These are phyloP conservation scores for Vandiemenella viatica DNA, from an alignment of 2,888 invertebrate species.

Conservation along the genomic window DNA sequence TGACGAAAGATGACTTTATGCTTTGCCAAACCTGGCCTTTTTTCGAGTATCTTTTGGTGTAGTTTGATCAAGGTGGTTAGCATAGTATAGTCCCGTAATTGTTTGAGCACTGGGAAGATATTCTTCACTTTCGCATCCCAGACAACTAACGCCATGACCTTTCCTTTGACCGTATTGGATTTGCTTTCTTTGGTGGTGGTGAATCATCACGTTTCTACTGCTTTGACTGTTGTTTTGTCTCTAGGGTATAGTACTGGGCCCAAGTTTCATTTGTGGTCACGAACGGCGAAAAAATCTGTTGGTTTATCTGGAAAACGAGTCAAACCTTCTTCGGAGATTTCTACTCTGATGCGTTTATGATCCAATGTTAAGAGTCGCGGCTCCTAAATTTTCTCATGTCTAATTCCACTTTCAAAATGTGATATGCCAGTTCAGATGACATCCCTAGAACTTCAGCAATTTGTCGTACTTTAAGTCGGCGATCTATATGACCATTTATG, in stretches of 20 bases:
- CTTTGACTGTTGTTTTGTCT: background rate
- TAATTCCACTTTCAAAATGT: background rate
- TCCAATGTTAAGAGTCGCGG: no score
- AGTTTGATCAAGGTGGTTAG: background rate
- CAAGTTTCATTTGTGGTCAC: no score
- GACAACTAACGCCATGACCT: background rate
- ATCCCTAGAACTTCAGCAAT: background rate
- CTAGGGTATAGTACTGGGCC: background rate
- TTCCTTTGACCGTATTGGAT: background rate
- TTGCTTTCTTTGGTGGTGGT: background rate
- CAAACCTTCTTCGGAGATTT: no score
- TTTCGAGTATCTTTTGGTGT: background rate
- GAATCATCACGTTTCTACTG: background rate
- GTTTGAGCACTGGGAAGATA: no score
- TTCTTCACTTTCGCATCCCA: no score
- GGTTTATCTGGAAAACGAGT: no score
- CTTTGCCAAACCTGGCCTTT: background rate
- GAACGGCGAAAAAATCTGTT: no score
- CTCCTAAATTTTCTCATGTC: background rate
- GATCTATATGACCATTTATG: no score
- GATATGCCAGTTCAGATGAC: background rate
- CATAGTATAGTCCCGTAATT: no score
- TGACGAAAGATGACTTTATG: background rate
- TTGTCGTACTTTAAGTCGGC: background rate
- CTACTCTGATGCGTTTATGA: no score